Percentiles rank a stretch among this genome's conserved stretches.
Evolutionary conservation across 2,797 vertebrate genomes (phyloP).

Genomic region (Sebastes kiyomatsui): DNA sequence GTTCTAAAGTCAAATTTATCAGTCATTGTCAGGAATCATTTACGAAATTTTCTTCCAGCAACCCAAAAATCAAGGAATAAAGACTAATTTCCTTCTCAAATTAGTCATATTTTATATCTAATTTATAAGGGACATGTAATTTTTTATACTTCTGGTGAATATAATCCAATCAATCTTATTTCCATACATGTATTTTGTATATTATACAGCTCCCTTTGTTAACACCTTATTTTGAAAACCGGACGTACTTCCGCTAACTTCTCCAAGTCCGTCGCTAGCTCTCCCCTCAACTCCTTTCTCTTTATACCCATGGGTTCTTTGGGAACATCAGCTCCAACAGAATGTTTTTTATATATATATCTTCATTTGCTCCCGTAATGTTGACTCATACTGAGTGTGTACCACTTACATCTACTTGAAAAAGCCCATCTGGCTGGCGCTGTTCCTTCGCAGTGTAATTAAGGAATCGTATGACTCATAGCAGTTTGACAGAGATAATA

Average conservation of each 20-base stretch:
- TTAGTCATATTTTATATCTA: neutral
- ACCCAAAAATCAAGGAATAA: neutral
- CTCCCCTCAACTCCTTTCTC: too few relatives aligned
- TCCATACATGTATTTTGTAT: too few relatives aligned
- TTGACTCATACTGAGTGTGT: neutral
- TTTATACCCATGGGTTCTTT: neutral
- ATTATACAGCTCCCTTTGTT: too few relatives aligned
- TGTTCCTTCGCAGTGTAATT: neutral
- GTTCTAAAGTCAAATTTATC: too few relatives aligned
- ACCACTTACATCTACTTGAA: neutral
- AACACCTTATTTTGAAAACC: neutral
- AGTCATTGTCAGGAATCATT: neutral
- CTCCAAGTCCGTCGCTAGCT: too few relatives aligned
- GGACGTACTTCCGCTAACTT: too few relatives aligned
- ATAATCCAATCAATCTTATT: neutral
- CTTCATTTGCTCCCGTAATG: neutral
- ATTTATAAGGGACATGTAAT: neutral
- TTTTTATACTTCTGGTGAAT: neutral
- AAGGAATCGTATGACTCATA: constrained; percentile 2
- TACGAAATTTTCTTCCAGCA: neutral
- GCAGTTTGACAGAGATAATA: neutral
- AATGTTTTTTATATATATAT: neutral
- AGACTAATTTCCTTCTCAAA: neutral
- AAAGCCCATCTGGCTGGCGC: neutral
- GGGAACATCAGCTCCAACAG: neutral